A percentile compares a stretch with the other conserved stretches of the same genome.
These are phyloP conservation scores for Muntiacus muntjak DNA, from an alignment of 2,113 vertebrate species.

Conservation along the genomic window DNA sequence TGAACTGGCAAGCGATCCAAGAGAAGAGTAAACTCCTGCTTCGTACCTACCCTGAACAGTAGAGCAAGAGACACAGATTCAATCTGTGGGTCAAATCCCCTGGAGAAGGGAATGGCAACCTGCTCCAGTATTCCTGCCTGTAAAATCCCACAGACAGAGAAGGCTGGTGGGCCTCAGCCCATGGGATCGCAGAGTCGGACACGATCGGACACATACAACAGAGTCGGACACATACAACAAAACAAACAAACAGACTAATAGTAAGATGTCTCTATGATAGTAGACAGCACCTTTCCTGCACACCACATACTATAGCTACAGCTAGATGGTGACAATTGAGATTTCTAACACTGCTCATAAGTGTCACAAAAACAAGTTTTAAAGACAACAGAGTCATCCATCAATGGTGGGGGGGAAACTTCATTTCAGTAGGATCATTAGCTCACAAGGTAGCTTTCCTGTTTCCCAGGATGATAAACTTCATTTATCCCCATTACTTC, in stretches of 20 bases:
- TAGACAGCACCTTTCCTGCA: background rate
- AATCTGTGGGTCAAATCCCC: background rate
- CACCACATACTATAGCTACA: background rate
- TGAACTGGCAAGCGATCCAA: background rate
- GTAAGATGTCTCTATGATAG: background rate
- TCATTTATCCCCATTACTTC: slow-evolving; percentile 37
- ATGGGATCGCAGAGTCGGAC: accelerated
- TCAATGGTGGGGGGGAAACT: background rate
- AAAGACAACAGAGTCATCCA: background rate
- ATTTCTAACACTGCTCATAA: background rate
- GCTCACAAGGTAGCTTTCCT: slow-evolving; percentile 26
- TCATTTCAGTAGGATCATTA: background rate
- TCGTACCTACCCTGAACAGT: background rate
- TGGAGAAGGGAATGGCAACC: background rate
- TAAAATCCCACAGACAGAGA: background rate
- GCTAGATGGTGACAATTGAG: background rate
- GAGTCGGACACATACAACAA: background rate
- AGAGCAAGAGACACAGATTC: background rate
- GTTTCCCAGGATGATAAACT: background rate
- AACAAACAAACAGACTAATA: background rate
- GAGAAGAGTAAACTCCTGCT: background rate
- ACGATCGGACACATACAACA: background rate
- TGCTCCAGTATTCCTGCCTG: background rate
- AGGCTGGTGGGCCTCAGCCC: background rate
- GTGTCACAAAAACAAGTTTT: background rate